phyloP scores from a whole-genome alignment of 2,113 vertebrate species.

The Phrynosoma platyrhinos region DNA sequence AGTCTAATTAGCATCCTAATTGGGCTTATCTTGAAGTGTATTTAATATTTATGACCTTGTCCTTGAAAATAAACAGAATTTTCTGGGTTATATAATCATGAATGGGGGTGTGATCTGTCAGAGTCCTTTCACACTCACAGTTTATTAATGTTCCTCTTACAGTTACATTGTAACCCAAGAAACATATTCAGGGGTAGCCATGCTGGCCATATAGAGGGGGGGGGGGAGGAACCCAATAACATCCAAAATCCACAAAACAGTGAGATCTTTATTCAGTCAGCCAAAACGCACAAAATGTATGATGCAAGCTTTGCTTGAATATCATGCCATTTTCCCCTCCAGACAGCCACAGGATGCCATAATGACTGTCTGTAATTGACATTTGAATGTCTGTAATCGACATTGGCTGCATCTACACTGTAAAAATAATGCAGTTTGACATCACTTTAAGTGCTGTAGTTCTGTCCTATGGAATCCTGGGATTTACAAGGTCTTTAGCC shows the following conservation, averaged over 20 bases:
- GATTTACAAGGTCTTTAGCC: too few relatives aligned
- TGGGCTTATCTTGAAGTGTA: not conserved
- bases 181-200: too few relatives aligned
- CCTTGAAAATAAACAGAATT: constrained; percentile 16
- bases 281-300: not conserved
- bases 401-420: too few relatives aligned
- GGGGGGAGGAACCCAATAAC: too few relatives aligned
- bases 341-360: not conserved
- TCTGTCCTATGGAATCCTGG: too few relatives aligned
- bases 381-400: too few relatives aligned
- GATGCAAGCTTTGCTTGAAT: too few relatives aligned
- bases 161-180: not conserved
- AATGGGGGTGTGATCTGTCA: not conserved
- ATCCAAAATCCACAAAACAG: too few relatives aligned
- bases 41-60: constrained; percentile 28
- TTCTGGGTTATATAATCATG: not conserved
- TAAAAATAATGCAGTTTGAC: too few relatives aligned
- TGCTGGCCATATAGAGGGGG: too few relatives aligned
- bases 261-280: not conserved
- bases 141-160: not conserved
- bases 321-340: not conserved
- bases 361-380: too few relatives aligned
- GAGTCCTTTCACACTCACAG: not conserved
- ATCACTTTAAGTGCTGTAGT: too few relatives aligned
- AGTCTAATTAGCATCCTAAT: not conserved